phyloP scores from a whole-genome alignment of 64 coral and sea anemone species.

The Dendrophyllia cribrosa region DNA sequence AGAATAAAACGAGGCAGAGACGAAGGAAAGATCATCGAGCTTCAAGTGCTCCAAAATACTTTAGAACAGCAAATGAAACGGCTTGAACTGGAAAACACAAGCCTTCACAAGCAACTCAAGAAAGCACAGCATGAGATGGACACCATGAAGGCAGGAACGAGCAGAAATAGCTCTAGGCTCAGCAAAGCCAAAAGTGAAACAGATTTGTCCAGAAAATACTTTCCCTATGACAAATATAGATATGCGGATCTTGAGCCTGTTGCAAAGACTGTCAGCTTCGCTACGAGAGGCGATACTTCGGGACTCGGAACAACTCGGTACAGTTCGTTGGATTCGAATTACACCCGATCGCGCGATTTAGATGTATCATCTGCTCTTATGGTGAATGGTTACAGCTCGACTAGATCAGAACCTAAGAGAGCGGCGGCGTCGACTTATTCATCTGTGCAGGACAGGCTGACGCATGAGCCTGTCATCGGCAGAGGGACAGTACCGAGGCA shows the following conservation, averaged over 20 bases:
- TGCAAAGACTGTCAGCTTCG: background rate
- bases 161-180: background rate
- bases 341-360: background rate
- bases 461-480: background rate
- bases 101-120: slow-evolving; percentile 26
- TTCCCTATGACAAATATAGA: background rate
- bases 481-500: slow-evolving; percentile 4
- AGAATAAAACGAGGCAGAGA: background rate
- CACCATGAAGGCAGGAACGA: slow-evolving; percentile 16
- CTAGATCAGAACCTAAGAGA: background rate
- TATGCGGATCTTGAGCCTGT: background rate
- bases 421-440: background rate
- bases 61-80: background rate
- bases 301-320: slow-evolving; percentile 26
- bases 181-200: slow-evolving; percentile 60
- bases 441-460: background rate
- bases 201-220: slow-evolving; percentile 31
- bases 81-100: slow-evolving; percentile 23
- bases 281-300: background rate
- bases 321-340: slow-evolving; percentile 22
- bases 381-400: slow-evolving; percentile 18
- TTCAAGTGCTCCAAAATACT: background rate
- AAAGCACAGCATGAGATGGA: slow-evolving; percentile 28
- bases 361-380: background rate
- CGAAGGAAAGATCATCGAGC: background rate